These are phyloP conservation scores for Lepidocyrtoides sp. DNA, from an alignment of 2,888 invertebrate genomes.

Conservation along the genomic window DNA sequence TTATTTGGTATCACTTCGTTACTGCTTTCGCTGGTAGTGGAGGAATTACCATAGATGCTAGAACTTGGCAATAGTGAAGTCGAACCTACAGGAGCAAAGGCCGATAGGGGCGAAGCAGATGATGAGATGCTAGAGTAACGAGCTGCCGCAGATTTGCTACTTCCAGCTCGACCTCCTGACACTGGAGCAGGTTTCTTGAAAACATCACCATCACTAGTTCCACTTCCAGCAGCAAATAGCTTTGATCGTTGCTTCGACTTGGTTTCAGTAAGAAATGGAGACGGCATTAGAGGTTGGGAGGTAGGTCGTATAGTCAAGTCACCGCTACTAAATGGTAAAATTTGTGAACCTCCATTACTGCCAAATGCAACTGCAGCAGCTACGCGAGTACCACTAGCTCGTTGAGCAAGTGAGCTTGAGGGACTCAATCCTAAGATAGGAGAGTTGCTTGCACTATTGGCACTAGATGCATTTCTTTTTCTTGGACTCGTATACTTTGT, in stretches of 20 bases:
- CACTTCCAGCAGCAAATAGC: background rate
- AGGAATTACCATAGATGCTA: background rate
- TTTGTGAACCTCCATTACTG: background rate
- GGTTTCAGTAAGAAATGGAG: slow-evolving; percentile 31
- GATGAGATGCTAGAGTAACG: background rate
- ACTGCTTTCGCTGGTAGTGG: background rate
- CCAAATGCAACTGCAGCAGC: background rate
- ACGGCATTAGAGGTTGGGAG: slow-evolving; percentile 41
- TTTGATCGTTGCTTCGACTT: background rate
- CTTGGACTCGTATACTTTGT: slow-evolving; percentile 27
- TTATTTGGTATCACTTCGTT: background rate
- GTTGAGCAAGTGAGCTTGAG: background rate
- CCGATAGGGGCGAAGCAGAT: background rate
- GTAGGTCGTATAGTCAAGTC: slow-evolving; percentile 73
- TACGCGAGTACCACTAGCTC: background rate
- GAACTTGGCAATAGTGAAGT: background rate
- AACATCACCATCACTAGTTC: slow-evolving; percentile 49
- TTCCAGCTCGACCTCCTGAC: background rate
- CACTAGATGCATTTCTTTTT: slow-evolving; percentile 46
- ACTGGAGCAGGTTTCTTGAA: slow-evolving; percentile 75
- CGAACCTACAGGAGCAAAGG: slow-evolving; percentile 19
- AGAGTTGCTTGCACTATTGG: slow-evolving; percentile 22
- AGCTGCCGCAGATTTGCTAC: slow-evolving; percentile 9
- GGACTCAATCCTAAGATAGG: slow-evolving; percentile 36
- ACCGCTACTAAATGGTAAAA: slow-evolving; percentile 54